Percentiles rank a stretch among this genome's conserved stretches.
These are phyloP conservation scores for Laticauda laticaudata DNA, from an alignment of 2,113 vertebrate species.

Conservation along the genomic window DNA sequence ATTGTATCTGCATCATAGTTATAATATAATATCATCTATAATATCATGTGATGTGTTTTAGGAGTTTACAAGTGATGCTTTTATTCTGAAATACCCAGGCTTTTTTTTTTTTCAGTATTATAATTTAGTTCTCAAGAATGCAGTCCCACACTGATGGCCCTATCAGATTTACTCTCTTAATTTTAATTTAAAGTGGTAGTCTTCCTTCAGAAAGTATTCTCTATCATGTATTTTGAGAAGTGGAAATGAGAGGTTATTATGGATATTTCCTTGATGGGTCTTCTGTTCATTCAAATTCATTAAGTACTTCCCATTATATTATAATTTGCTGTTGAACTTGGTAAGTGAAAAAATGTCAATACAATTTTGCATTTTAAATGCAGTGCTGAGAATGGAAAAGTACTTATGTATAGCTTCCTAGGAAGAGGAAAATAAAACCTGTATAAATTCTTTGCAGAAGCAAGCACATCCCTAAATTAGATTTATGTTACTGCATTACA, in stretches of 20 bases:
- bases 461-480: neutral
- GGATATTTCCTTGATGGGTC: neutral
- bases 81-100: neutral
- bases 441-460: slow-evolving; percentile 45
- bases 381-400: slow-evolving; percentile 30
- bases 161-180: neutral
- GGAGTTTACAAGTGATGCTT: slow-evolving; percentile 23
- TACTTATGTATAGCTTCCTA: slow-evolving; percentile 4
- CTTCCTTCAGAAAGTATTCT: neutral
- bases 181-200: neutral
- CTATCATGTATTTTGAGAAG: slow-evolving; percentile 34
- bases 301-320: neutral
- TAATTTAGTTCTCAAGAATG: neutral
- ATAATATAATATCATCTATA: neutral
- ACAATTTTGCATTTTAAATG: neutral
- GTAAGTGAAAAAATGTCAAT: neutral
- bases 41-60: slow-evolving; percentile 50
- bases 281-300: neutral
- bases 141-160: neutral
- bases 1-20: slow-evolving; percentile 31
- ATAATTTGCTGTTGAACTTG: neutral
- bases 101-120: neutral
- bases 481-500: slow-evolving; percentile 38
- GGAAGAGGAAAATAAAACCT: slow-evolving; percentile 31
- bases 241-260: neutral